A percentile compares a stretch with the other conserved stretches of the same genome.
Evolutionary conservation across 2,888 invertebrate genomes (phyloP).

Genomic region (Sinotaia quadrata): DNA sequence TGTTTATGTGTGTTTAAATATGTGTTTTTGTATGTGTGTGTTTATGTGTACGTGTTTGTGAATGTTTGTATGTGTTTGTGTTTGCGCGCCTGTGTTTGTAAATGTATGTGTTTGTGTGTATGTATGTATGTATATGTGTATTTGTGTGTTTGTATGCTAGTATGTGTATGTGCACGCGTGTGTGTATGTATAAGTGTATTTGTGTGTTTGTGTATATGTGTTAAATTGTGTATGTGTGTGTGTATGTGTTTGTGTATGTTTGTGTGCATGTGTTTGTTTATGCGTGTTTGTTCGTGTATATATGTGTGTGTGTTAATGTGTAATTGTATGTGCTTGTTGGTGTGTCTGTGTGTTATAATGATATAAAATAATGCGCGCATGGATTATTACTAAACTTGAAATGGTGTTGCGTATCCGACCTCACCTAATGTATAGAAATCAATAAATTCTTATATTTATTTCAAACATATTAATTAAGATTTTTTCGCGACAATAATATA

Average conservation of each 20-base stretch:
- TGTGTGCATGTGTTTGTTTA: conserved; percentile 1
- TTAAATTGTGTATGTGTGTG: no score
- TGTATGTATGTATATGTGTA: background rate
- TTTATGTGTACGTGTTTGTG: conserved; percentile 10
- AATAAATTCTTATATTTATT: no score
- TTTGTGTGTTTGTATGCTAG: background rate
- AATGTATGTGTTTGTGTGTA: background rate
- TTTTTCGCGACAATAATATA: no score
- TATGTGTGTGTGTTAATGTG: background rate
- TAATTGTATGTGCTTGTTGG: background rate
- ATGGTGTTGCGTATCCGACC: no score
- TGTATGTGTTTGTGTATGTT: background rate
- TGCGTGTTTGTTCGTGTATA: background rate
- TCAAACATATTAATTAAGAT: no score
- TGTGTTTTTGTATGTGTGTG: background rate
- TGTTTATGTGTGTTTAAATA: no score
- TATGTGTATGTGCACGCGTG: background rate
- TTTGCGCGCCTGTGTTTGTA: background rate
- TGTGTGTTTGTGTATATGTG: no score
- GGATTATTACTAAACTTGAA: no score
- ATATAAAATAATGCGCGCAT: no score
- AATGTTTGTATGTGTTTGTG: conserved; percentile 4
- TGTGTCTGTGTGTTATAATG: background rate
- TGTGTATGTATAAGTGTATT: no score
- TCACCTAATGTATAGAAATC: no score